A percentile compares a stretch with the other conserved stretches of the same genome.
Conservation (phyloP, 2,797 vertebrate genomes). For the Leucoraja ocellata region DNA sequence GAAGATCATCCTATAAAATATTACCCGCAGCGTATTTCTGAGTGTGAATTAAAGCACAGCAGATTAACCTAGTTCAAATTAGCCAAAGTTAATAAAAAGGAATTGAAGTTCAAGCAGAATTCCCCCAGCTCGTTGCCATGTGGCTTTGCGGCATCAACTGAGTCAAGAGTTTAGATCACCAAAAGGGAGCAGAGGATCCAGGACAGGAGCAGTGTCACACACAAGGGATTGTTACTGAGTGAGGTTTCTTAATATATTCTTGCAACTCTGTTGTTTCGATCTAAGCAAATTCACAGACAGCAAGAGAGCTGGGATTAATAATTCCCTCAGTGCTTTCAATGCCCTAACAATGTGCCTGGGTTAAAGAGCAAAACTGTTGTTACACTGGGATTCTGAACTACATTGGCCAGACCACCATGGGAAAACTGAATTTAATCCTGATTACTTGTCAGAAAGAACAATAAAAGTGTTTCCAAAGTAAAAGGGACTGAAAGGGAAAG, state of each 20-base stretch:
- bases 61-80: no score
- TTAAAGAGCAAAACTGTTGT: neutral
- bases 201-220: neutral
- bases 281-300: neutral
- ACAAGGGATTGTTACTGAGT: neutral
- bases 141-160: neutral
- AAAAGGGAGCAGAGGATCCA: neutral
- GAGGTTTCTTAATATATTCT: neutral
- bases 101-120: no score
- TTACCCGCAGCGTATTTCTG: neutral
- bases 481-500: neutral
- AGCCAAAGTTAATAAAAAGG: neutral
- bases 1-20: neutral
- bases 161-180: neutral
- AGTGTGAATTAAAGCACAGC: neutral
- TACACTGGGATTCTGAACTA: neutral
- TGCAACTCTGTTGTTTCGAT: neutral
- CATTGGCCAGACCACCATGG: neutral
- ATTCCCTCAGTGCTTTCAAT: neutral
- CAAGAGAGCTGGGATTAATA: neutral
- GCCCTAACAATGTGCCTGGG: neutral
- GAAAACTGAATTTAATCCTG: neutral
- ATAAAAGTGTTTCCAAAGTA: neutral
- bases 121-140: neutral
- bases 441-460: neutral